Percentiles rank a stretch among this genome's conserved stretches.
These are phyloP conservation scores for Gadus macrocephalus DNA, from an alignment of 2,113 vertebrate genomes.

Conservation along the genomic window DNA sequence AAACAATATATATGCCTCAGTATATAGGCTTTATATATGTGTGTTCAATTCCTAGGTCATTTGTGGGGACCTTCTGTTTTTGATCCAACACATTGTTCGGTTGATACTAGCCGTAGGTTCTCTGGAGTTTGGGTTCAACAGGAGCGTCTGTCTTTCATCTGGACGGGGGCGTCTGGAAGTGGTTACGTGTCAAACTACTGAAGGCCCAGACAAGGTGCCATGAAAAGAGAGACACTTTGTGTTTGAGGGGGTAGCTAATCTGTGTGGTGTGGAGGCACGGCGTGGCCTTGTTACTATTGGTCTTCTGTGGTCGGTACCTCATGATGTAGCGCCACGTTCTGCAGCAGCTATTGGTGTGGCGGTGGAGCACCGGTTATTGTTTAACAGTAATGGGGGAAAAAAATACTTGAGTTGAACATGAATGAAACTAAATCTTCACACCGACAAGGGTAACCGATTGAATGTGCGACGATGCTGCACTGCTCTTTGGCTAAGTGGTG, in stretches of 20 bases:
- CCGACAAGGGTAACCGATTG: no score
- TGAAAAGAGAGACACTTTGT: slow-evolving; percentile 31
- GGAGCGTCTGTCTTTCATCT: slow-evolving; percentile 65
- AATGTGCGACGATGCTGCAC: no score
- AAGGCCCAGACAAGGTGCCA: slow-evolving; percentile 49
- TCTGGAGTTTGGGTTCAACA: slow-evolving; percentile 44
- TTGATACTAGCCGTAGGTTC: slow-evolving; percentile 29
- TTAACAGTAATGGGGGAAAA: no score
- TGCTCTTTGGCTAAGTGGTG: neutral
- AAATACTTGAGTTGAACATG: no score
- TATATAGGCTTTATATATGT: no score
- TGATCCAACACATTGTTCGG: slow-evolving; percentile 28
- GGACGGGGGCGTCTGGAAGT: slow-evolving; percentile 60
- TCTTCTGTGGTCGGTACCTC: no score
- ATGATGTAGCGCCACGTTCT: slow-evolving; percentile 1
- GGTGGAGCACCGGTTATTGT: no score
- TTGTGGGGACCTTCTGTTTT: no score
- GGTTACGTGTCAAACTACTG: slow-evolving; percentile 65
- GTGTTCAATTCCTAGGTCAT: no score
- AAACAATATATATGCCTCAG: no score
- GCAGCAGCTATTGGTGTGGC: neutral
- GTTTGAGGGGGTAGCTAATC: slow-evolving; percentile 6
- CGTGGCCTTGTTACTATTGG: no score
- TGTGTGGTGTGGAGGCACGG: neutral
- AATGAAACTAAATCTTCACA: no score